phyloP scores from a whole-genome alignment of 2,888 invertebrate species.

The Frankliniella intonsa region DNA sequence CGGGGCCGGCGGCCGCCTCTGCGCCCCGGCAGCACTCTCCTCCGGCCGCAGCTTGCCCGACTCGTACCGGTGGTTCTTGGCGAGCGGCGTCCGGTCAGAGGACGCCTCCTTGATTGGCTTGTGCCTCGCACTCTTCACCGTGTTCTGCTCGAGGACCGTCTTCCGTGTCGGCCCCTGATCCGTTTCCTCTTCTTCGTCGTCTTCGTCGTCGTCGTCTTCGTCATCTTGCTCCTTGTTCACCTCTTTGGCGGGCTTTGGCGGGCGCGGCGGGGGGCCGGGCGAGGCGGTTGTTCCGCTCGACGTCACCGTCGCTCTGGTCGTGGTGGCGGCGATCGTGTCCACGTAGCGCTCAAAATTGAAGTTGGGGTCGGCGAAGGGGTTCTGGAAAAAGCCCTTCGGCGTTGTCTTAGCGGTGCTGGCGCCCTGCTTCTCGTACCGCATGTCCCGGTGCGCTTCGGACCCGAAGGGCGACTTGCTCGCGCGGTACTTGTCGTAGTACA shows the following conservation, averaged over 20 bases:
- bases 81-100: neutral
- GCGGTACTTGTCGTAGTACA: slow-evolving; percentile 20
- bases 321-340: slow-evolving; percentile 25
- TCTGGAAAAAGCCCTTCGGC: neutral
- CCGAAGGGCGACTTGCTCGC: slow-evolving; percentile 10
- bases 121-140: neutral
- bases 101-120: neutral
- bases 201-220: slow-evolving; percentile 28
- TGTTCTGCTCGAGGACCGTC: slow-evolving; percentile 1
- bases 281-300: slow-evolving; percentile 10
- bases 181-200: slow-evolving; percentile 17
- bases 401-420: neutral
- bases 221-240: slow-evolving; percentile 32
- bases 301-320: slow-evolving; percentile 27
- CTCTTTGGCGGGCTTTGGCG: slow-evolving; percentile 30
- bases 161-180: neutral
- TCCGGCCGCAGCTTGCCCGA: neutral
- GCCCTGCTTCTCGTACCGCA: slow-evolving; percentile 12
- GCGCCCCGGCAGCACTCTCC: neutral
- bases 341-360: slow-evolving; percentile 1
- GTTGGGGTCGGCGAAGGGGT: neutral
- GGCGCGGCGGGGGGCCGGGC: slow-evolving; percentile 30
- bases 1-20: neutral
- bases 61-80: slow-evolving; percentile 22
- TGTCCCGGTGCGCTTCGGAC: neutral